phyloP scores from a whole-genome alignment of 2,797 vertebrate species.

The Orientallactaga sibirica region DNA sequence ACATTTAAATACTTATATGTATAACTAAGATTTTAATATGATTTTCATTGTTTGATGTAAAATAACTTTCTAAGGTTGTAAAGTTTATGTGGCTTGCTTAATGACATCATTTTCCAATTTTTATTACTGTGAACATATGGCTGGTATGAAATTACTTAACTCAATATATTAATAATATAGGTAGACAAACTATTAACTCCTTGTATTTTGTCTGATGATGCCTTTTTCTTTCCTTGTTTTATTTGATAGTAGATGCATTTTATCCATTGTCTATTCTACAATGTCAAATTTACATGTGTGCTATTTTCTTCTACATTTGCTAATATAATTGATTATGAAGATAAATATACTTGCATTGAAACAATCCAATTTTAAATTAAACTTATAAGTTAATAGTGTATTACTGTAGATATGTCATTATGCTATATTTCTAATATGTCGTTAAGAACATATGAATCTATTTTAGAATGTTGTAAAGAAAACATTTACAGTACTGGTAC shows the following conservation, averaged over 20 bases:
- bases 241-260: background rate
- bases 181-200: background rate
- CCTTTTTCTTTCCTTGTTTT: background rate
- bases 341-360: background rate
- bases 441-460: background rate
- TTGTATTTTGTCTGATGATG: background rate
- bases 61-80: background rate
- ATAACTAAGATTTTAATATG: background rate
- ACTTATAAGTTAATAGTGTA: background rate
- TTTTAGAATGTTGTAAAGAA: slow-evolving; percentile 7
- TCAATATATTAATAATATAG: background rate
- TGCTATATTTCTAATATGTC: background rate
- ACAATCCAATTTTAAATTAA: background rate
- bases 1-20: background rate
- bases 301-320: background rate
- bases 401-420: background rate
- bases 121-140: background rate
- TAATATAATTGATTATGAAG: background rate
- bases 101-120: background rate
- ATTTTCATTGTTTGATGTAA: background rate
- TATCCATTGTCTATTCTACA: background rate
- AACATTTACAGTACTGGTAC: background rate
- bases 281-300: background rate
- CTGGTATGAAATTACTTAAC: background rate
- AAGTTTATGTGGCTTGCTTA: background rate